Base-by-base conservation (phyloP, 1,140 invertebrate species). In the Prorops nasuta region DNA sequence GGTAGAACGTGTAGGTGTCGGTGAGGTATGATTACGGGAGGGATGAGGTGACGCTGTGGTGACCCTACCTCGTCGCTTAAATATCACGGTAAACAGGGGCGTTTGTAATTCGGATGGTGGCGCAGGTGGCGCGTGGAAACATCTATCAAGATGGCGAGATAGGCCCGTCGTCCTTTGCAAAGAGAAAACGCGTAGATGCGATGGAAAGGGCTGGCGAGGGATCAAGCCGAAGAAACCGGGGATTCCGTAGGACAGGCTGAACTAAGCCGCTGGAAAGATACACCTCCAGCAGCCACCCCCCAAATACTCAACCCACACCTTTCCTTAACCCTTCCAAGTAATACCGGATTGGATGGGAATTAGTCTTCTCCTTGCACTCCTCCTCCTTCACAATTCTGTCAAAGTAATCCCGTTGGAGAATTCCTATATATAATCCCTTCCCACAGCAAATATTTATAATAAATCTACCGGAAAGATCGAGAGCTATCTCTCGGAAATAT, bases 71-170 rank as follows among this genome's bases (percentile, higher is more conserved):
- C 17, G 50, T 63, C 60, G 53, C 58, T 71, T 68, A 66, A 72
- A 70, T 69, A 64, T 62, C 55, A 48, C 54, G 53, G 63, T 54
- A 65, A 67, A 64, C 54, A 52, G 53, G 60, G 55, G 48, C 14
- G 41, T 44, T 44, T 43, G 58, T 69, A 71, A 74, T 73, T 71
- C 59, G 63, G 60, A 64, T 63, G 54, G 38, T 57, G 69, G 56
- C 65, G 72, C 72, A 76, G 74, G 71, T 73, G 72, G 56, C 55
- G 61, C 47, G 54, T 57, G 58, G 64, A 71, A 74, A 71, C 72
- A 76, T 76, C 68, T 61, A 75, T 77, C 74, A 74, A 71, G 63
- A 68, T 63, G 52, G 61, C 43, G 58, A 60, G 60, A 71, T 70
- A 66, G 54, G 37, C n/a, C 17, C 10, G 8, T 19, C 44, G 41